Conservation (phyloP, 1,140 invertebrate species). For the Drosophila triauraria region DNA sequence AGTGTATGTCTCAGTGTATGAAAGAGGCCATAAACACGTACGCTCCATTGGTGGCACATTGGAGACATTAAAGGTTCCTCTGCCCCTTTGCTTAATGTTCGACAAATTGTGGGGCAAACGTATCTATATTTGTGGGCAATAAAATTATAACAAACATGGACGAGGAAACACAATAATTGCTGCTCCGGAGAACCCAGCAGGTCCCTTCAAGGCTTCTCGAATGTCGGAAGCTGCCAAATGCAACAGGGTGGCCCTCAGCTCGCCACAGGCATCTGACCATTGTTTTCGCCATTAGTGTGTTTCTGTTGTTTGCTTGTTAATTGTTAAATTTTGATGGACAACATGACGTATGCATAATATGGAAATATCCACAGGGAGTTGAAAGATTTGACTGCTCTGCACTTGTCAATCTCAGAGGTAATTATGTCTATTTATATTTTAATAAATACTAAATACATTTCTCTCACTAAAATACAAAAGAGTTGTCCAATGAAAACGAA, state of each 20-base stretch:
- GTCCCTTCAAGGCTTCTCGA: constrained; percentile 11
- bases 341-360: constrained; percentile 6
- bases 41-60: constrained; percentile 63
- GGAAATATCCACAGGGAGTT: background rate
- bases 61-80: constrained; percentile 32
- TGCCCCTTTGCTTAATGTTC: constrained; percentile 18
- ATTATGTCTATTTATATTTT: background rate
- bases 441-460: constrained; percentile 4
- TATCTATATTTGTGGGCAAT: constrained; percentile 32
- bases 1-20: background rate
- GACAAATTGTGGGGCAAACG: constrained; percentile 56
- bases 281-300: constrained; percentile 31
- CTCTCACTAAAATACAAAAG: background rate
- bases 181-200: constrained; percentile 27
- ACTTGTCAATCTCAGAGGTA: background rate
- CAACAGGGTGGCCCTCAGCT: constrained; percentile 19
- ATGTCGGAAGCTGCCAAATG: constrained; percentile 29
- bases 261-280: constrained; percentile 18
- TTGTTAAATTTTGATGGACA: constrained; percentile 15
- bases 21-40: constrained; percentile 60
- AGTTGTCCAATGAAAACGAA: background rate
- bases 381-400: background rate
- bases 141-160: constrained; percentile 51
- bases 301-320: constrained; percentile 30
- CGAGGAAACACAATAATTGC: constrained; percentile 37